Conservation (phyloP, 1,140 invertebrate genomes). For the Nephila pilipes region DNA sequence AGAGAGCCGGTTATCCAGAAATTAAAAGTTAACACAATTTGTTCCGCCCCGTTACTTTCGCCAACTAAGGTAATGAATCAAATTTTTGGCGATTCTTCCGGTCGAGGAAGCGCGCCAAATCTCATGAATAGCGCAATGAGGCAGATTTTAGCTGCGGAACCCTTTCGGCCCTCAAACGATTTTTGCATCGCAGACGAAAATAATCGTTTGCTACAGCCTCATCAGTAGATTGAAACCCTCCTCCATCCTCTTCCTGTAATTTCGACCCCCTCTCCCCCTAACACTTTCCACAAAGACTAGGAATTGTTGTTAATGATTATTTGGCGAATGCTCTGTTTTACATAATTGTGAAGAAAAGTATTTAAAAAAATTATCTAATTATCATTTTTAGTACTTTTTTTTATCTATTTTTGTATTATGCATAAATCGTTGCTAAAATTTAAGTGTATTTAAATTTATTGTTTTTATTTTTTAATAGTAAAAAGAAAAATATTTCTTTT, state of each 20-base stretch:
- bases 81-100: constrained; percentile 76
- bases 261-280: neutral
- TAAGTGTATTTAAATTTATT: too few relatives aligned
- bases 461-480: too few relatives aligned
- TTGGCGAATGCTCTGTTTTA: neutral
- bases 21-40: constrained; percentile 76
- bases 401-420: too few relatives aligned
- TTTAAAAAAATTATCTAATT: too few relatives aligned
- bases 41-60: constrained; percentile 70
- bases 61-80: constrained; percentile 76
- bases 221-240: constrained; percentile 67
- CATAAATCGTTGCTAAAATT: too few relatives aligned
- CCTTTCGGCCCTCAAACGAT: constrained; percentile 56
- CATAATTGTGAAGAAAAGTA: too few relatives aligned
- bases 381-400: too few relatives aligned
- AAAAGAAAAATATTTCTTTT: too few relatives aligned
- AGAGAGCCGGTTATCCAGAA: constrained; percentile 58
- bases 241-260: neutral
- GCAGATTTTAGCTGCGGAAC: constrained; percentile 40
- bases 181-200: constrained; percentile 55
- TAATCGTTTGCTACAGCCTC: constrained; percentile 61
- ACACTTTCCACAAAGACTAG: neutral
- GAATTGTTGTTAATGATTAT: neutral
- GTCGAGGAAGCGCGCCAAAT: constrained; percentile 67
- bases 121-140: constrained; percentile 75